A percentile compares a stretch with the other conserved stretches of the same genome.
Conservation (phyloP, 2,113 vertebrate genomes). For the Ciconia boyciana region DNA sequence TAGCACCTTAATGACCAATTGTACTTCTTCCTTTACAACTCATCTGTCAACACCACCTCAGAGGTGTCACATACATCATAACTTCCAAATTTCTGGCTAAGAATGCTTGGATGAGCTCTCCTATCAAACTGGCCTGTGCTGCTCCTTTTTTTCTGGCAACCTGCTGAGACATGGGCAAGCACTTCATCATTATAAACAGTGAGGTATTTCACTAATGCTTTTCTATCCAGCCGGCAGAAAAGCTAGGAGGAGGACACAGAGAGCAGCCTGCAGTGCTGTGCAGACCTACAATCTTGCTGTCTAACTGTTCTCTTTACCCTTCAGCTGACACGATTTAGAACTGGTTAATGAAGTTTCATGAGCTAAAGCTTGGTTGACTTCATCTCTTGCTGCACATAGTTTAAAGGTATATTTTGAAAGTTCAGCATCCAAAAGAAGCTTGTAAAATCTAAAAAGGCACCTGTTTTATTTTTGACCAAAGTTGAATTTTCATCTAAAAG, state of each 20-base stretch:
- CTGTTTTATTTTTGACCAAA: neutral
- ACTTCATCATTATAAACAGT: neutral
- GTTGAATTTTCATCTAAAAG: neutral
- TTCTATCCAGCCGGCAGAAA: neutral
- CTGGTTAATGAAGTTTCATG: neutral
- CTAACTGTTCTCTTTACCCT: neutral
- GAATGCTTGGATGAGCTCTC: neutral
- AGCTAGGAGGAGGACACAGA: neutral
- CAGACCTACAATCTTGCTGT: neutral
- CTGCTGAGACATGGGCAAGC: conserved; percentile 2
- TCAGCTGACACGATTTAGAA: neutral
- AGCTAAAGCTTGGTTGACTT: neutral
- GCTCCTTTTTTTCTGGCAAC: neutral
- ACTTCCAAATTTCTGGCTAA: neutral
- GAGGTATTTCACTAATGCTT: neutral
- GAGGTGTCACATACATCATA: neutral
- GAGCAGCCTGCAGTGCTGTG: neutral
- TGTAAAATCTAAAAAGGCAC: neutral
- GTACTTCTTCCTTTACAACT: neutral
- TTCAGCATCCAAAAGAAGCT: neutral
- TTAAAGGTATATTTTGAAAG: neutral
- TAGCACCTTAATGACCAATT: neutral
- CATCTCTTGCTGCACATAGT: neutral
- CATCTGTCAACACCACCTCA: neutral
- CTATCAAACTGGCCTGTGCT: neutral